These are phyloP conservation scores for Hymenochirus boettgeri DNA, from an alignment of 2,113 vertebrate species.

Conservation along the genomic window DNA sequence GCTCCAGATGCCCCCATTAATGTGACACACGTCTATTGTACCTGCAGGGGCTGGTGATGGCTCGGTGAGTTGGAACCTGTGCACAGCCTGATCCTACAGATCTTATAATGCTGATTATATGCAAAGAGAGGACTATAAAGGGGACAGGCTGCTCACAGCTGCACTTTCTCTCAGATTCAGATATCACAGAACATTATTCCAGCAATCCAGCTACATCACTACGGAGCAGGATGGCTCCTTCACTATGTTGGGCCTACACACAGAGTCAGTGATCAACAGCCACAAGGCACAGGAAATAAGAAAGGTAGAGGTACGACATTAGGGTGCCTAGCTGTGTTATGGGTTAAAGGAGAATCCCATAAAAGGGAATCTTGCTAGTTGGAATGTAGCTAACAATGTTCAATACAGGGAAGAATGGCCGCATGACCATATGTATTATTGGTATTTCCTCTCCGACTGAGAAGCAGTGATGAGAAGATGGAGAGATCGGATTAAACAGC, in stretches of 20 bases:
- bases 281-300: not conserved
- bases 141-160: not conserved
- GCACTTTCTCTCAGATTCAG: not conserved
- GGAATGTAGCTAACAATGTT: no score
- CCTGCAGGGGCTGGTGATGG: slow-evolving; percentile 18
- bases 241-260: not conserved
- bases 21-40: slow-evolving; percentile 33
- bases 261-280: not conserved
- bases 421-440: no score
- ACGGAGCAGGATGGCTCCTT: slow-evolving; percentile 13
- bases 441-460: slow-evolving; percentile 52
- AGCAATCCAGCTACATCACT: not conserved
- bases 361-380: no score
- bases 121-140: slow-evolving; percentile 24
- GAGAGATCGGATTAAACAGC: slow-evolving; percentile 74
- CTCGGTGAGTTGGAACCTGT: slow-evolving; percentile 33
- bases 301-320: no score
- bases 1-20: slow-evolving; percentile 14
- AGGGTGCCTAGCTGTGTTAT: no score
- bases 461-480: slow-evolving; percentile 72
- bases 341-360: no score
- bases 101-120: slow-evolving; percentile 34
- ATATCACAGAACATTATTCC: not conserved
- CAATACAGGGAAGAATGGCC: no score
- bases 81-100: slow-evolving; percentile 8